Conservation (phyloP, 1,140 invertebrate genomes). For the Pseudachorutes palmiensis region DNA sequence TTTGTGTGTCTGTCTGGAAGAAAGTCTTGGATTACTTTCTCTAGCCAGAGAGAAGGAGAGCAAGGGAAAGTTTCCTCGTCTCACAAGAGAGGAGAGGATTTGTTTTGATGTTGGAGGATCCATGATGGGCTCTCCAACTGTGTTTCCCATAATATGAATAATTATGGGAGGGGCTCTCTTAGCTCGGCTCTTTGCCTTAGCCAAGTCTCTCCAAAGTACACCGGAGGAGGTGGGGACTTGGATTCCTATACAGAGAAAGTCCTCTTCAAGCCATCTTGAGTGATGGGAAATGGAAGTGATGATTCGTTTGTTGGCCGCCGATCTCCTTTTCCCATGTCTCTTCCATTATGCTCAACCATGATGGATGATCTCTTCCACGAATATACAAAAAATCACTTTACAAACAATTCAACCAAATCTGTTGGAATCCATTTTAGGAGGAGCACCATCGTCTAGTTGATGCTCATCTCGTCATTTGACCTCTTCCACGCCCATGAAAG, state of each 20-base stretch:
- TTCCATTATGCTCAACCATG: not conserved
- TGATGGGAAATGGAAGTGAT: constrained; percentile 9
- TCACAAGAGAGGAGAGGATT: not conserved
- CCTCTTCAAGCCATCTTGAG: not conserved
- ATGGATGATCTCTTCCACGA: constrained; percentile 3
- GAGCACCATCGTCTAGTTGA: no score
- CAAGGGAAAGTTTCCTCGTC: not conserved
- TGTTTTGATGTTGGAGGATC: constrained; percentile 5
- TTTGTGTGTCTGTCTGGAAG: not conserved
- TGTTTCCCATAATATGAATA: constrained; percentile 8
- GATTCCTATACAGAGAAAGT: not conserved
- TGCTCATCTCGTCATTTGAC: no score
- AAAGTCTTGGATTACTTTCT: constrained; percentile 13
- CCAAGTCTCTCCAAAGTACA: not conserved
- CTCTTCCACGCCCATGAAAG: no score
- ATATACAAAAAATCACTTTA: constrained; percentile 1
- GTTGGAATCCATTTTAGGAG: no score
- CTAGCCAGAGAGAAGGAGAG: not conserved
- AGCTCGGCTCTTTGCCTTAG: not conserved
- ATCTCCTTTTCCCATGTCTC: constrained; percentile 1
- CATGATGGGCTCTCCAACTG: not conserved
- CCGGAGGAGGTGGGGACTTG: not conserved
- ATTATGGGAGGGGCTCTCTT: not conserved
- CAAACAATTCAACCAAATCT: constrained; percentile 9
- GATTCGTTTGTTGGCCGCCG: constrained; percentile 7